phyloP scores from a whole-genome alignment of 2,113 vertebrate species.

The Cebus imitator region DNA sequence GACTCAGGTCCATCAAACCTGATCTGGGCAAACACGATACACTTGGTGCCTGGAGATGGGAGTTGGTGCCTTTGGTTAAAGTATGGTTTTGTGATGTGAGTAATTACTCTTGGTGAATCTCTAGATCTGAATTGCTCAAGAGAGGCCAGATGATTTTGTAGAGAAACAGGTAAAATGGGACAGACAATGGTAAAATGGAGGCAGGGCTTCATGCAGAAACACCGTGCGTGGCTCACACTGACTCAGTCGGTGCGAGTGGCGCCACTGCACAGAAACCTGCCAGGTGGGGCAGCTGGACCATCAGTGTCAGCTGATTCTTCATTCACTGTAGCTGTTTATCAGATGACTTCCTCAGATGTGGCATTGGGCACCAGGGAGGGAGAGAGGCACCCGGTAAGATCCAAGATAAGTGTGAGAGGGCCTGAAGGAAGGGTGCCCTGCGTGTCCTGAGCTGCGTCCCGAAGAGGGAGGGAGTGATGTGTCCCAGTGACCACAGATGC shows the following conservation, averaged over 20 bases:
- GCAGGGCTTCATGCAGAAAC: neutral
- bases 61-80: neutral
- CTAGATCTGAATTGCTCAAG: neutral
- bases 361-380: neutral
- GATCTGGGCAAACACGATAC: accelerated
- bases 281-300: neutral
- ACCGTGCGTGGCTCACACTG: accelerated
- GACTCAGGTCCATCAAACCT: neutral
- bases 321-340: accelerated
- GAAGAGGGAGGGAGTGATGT: neutral
- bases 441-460: accelerated
- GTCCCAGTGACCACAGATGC: neutral
- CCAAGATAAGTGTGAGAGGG: too few species aligned
- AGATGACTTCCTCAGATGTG: accelerated
- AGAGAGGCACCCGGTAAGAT: neutral
- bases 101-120: neutral
- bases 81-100: neutral
- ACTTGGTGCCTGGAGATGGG: neutral
- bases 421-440: neutral
- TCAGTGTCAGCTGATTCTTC: accelerated
- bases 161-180: neutral
- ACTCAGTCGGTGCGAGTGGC: accelerated
- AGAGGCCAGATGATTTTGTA: neutral
- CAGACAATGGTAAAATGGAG: accelerated
- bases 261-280: neutral